Evolutionary conservation across 2,113 vertebrate species (phyloP).

Genomic region (Gadus macrocephalus): DNA sequence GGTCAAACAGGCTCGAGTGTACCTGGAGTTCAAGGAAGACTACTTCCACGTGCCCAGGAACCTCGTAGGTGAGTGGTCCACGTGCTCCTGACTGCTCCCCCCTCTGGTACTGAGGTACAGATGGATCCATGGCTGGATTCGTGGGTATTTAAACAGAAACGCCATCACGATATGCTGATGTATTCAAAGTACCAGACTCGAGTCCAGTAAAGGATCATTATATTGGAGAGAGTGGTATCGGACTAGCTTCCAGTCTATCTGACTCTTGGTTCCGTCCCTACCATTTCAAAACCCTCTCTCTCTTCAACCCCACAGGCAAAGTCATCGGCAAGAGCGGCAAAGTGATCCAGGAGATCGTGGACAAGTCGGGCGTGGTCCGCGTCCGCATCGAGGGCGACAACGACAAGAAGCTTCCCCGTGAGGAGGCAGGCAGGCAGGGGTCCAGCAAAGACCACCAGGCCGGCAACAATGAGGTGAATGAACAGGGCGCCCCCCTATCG

Average conservation of each 20-base stretch:
- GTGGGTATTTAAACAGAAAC: too few relatives aligned
- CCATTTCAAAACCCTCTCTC: too few relatives aligned
- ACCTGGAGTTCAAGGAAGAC: conserved; percentile 88
- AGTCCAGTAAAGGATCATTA: too few relatives aligned
- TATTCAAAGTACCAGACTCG: too few relatives aligned
- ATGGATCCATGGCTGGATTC: too few relatives aligned
- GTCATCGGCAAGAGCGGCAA: conserved; percentile 92
- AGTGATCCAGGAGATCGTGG: conserved; percentile 93
- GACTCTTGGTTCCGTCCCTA: not conserved
- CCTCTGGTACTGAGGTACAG: too few relatives aligned
- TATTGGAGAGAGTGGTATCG: too few relatives aligned
- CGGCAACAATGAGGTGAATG: conserved; percentile 72
- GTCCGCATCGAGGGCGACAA: conserved; percentile 90
- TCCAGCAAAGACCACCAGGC: conserved; percentile 66
- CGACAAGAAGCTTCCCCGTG: conserved; percentile 86
- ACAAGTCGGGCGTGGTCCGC: conserved; percentile 90
- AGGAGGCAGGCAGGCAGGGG: conserved; percentile 78
- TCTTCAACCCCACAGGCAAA: conserved; percentile 71
- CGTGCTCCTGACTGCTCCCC: too few relatives aligned
- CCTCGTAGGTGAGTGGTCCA: conserved; percentile 80
- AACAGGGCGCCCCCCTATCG: conserved; percentile 21
- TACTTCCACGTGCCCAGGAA: conserved; percentile 87
- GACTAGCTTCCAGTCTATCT: not conserved
- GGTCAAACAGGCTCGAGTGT: conserved; percentile 83
- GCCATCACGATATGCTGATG: too few relatives aligned